A percentile compares a stretch with the other conserved stretches of the same genome.
Conservation (phyloP, 1,140 invertebrate species). For the Lutraria rhynchaena region DNA sequence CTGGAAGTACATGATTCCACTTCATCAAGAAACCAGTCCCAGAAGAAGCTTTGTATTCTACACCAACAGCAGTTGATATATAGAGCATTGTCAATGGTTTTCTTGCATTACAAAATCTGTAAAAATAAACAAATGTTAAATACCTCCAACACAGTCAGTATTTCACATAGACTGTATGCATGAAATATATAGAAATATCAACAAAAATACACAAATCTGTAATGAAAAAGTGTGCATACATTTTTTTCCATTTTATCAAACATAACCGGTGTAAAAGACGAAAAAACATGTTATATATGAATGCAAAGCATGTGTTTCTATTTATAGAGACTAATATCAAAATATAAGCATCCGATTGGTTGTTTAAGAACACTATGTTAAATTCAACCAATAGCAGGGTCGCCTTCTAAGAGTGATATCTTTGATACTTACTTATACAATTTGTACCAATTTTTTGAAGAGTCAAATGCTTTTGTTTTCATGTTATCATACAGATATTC, state of each 20-base stretch:
- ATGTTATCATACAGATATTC: neutral
- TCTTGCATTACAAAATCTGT: conserved; percentile 6
- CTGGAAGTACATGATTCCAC: neutral
- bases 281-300: too few relatives aligned
- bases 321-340: too few relatives aligned
- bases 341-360: neutral
- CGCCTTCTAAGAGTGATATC: neutral
- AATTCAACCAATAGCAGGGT: neutral
- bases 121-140: too few relatives aligned
- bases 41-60: neutral
- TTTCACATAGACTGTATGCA: too few relatives aligned
- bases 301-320: too few relatives aligned
- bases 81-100: neutral
- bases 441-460: neutral
- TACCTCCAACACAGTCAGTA: too few relatives aligned
- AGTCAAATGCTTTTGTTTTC: neutral
- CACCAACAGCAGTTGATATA: neutral
- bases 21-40: conserved; percentile 4
- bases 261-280: too few relatives aligned
- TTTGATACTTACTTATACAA: neutral
- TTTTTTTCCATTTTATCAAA: neutral
- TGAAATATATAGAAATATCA: neutral
- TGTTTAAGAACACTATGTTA: neutral
- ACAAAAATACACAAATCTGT: neutral
- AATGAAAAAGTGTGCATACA: neutral